Base-by-base conservation (phyloP, 2,797 vertebrate genomes). In the Brachyalestes nurse region DNA sequence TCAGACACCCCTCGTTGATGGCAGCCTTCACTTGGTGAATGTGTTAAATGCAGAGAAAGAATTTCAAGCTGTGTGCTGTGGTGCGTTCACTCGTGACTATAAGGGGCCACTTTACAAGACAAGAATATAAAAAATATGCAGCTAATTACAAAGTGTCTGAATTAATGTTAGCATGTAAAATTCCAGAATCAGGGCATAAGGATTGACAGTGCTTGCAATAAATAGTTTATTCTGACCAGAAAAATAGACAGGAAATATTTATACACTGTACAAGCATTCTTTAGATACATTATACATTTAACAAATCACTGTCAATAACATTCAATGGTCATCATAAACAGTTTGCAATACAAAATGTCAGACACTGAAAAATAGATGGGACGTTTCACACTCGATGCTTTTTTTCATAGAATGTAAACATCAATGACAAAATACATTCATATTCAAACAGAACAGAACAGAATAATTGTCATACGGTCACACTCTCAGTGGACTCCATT, bases 211-310 rank as follows among this genome's bases (percentile, higher is more conserved):
- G 71, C 25, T 87, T 86, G 88, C 89, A 93, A 89, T 91, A 94
- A 92, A 93, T 92, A 92, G 85, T 95, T 95, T 93, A 93, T 92
- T 94, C 85, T 86, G 82, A 91, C 87, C 87, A 90, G 82, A 92
- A 93, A 94, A 94, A 93, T 91, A 93, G 85, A 92, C 83, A 83
- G 82, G 75, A 83, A 71, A 86, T 90, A 85, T 92, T 55, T 79
- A 82, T 88, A 82, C 86, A 89, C 74, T 81, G 69, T 85, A 82
- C 75, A 82, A 61, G 58, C 67, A 79, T 84, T 77, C 73, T 71
- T 69, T 14, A 34, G 62, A 69, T 71, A 69, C 75, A 53, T 25
- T 74, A 5, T 19, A 57, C 53, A 55, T 77, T 65, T 47, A 84
- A 79, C 65, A 77, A 72, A 49, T 72, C 47, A 78, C 21, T 40